Conservation (phyloP, 2,888 invertebrate species). For the Corbicula japonica region DNA sequence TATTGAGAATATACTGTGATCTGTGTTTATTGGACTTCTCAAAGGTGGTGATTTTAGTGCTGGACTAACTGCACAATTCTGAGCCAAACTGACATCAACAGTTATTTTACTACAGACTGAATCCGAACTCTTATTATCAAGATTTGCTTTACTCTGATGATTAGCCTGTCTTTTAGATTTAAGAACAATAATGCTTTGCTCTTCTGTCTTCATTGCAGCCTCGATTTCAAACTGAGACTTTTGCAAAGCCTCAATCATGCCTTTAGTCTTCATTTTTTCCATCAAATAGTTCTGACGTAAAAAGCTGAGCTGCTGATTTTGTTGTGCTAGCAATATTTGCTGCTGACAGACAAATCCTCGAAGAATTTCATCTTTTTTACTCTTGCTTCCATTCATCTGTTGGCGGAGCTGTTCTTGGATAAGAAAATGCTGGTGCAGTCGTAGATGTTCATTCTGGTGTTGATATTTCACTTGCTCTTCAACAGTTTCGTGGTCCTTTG, state of each 20-base stretch:
- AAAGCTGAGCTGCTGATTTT: constrained; percentile 33
- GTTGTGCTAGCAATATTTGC: constrained; percentile 38
- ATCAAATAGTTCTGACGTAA: constrained; percentile 11
- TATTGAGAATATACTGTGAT: constrained; percentile 32
- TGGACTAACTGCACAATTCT: no score
- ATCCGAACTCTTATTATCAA: no score
- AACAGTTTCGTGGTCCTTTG: constrained; percentile 28
- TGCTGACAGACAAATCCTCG: constrained; percentile 52
- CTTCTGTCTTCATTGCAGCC: not conserved
- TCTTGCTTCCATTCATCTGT: constrained; percentile 10
- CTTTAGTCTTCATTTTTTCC: constrained; percentile 9
- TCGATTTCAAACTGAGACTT: constrained; percentile 1
- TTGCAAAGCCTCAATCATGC: constrained; percentile 4
- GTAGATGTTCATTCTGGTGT: constrained; percentile 48
- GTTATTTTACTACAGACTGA: no score
- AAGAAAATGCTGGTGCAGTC: constrained; percentile 41
- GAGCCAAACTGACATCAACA: no score
- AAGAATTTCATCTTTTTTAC: constrained; percentile 42
- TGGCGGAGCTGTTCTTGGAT: constrained; percentile 45
- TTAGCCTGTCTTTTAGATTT: no score
- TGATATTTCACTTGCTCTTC: constrained; percentile 24
- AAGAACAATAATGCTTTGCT: no score
- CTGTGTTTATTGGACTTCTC: constrained; percentile 20
- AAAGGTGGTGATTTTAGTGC: no score
- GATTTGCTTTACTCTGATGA: no score